Percentiles rank a stretch among this genome's conserved stretches.
Conservation (phyloP, 92 coral and sea anemone genomes). For the Siderastrea radians region DNA sequence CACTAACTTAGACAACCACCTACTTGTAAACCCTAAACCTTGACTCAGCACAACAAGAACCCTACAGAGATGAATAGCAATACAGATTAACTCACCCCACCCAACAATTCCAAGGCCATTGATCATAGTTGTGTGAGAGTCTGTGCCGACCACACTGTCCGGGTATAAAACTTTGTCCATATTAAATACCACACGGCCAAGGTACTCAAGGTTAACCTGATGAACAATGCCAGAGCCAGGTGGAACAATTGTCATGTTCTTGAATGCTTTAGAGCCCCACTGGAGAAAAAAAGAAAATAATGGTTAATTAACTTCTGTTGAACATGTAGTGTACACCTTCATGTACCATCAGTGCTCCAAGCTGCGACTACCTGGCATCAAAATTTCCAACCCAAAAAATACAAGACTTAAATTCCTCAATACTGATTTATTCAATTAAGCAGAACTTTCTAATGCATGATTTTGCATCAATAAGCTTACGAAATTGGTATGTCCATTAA, state of each 20-base stretch:
- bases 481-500: too few species aligned
- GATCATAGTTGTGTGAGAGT: slow-evolving; percentile 99
- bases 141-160: slow-evolving; percentile 98
- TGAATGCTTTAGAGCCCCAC: slow-evolving; percentile 99
- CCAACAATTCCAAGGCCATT: slow-evolving; percentile 98
- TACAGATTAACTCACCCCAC: slow-evolving; percentile 85
- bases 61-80: not conserved
- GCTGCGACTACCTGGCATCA: too few species aligned
- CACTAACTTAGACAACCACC: too few species aligned
- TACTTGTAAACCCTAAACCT: too few species aligned
- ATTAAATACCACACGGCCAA: slow-evolving; percentile 92
- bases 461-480: too few species aligned
- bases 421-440: too few species aligned
- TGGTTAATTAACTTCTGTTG: not conserved
- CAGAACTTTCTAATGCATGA: too few species aligned
- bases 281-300: slow-evolving; percentile 20
- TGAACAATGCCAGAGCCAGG: slow-evolving; percentile 99
- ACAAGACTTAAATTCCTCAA: too few species aligned
- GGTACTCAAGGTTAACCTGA: slow-evolving; percentile 97
- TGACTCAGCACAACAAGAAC: too few species aligned
- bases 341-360: too few species aligned
- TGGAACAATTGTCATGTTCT: slow-evolving; percentile 97
- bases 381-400: too few species aligned
- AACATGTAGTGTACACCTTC: too few species aligned
- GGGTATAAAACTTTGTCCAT: slow-evolving; percentile 82